Conservation (phyloP, 2,797 vertebrate species). For the Gorsachius magnificus region DNA sequence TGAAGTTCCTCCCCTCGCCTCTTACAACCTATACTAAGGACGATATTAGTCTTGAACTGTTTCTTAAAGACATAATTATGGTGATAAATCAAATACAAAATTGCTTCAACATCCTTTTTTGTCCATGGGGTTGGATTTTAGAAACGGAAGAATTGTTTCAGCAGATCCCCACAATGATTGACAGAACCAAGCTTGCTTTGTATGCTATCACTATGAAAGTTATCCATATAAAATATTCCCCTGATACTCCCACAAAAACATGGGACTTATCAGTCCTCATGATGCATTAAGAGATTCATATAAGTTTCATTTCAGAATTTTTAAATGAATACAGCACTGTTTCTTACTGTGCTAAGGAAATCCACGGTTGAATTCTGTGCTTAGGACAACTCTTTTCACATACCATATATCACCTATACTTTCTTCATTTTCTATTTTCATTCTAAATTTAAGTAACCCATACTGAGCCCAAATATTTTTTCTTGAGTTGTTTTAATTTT, state of each 20-base stretch:
- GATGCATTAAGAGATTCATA: neutral
- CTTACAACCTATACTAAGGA: neutral
- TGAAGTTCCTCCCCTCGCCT: neutral
- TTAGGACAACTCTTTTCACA: neutral
- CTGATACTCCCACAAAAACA: neutral
- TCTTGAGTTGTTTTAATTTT: neutral
- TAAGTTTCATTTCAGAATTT: neutral
- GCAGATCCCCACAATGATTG: neutral
- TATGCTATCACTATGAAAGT: neutral
- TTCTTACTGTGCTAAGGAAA: neutral
- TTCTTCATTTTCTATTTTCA: neutral
- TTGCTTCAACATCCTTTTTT: neutral
- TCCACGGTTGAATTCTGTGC: neutral
- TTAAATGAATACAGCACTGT: neutral
- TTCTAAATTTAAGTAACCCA: neutral
- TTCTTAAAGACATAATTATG: neutral
- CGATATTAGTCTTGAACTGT: neutral
- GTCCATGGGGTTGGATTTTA: neutral
- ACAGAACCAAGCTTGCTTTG: neutral
- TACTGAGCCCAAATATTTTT: neutral
- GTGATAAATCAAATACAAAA: neutral
- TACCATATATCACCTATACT: neutral
- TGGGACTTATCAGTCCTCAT: neutral
- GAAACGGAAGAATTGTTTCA: neutral
- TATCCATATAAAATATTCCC: neutral